These are phyloP conservation scores for Caenorhabditis angaria DNA, from an alignment of 2,888 invertebrate species.

Conservation along the genomic window DNA sequence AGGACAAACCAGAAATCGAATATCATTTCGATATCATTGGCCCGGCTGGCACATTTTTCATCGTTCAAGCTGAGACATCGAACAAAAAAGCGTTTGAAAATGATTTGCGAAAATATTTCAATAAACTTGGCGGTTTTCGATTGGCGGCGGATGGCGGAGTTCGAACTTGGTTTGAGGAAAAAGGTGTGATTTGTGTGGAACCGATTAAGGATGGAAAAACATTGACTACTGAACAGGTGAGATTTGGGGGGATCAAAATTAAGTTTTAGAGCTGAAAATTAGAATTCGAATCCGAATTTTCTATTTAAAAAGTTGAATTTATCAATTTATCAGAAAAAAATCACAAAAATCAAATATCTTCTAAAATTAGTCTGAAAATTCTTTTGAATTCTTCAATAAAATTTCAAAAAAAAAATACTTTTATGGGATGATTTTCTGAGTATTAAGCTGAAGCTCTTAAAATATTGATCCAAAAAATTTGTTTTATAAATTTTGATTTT, in stretches of 20 bases:
- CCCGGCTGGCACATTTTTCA: slow-evolving; percentile 63
- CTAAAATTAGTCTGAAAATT: too few species aligned
- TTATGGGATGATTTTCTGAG: too few species aligned
- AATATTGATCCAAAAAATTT: too few species aligned
- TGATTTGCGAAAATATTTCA: slow-evolving; percentile 58
- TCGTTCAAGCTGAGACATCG: slow-evolving; percentile 62
- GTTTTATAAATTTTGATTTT: too few species aligned
- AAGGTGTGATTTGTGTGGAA: slow-evolving; percentile 49
- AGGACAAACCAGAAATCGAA: slow-evolving; percentile 65
- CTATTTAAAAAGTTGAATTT: too few species aligned
- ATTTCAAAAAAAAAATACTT: too few species aligned
- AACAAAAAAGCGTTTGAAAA: slow-evolving; percentile 52
- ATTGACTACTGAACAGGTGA: slow-evolving; percentile 47
- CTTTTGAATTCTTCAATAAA: too few species aligned
- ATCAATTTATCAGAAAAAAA: too few species aligned
- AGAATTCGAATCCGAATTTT: neutral
- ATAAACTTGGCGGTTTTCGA: slow-evolving; percentile 65
- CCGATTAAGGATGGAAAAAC: slow-evolving; percentile 43
- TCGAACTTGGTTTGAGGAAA: slow-evolving; percentile 63
- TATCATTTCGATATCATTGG: slow-evolving; percentile 64
- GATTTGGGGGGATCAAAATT: neutral
- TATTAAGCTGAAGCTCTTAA: too few species aligned
- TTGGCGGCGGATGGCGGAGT: slow-evolving; percentile 58
- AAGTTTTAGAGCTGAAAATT: neutral
- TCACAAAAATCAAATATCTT: too few species aligned